Evolutionary conservation across 1,140 invertebrate genomes (phyloP).

Genomic region (Drosophila sproati): DNA sequence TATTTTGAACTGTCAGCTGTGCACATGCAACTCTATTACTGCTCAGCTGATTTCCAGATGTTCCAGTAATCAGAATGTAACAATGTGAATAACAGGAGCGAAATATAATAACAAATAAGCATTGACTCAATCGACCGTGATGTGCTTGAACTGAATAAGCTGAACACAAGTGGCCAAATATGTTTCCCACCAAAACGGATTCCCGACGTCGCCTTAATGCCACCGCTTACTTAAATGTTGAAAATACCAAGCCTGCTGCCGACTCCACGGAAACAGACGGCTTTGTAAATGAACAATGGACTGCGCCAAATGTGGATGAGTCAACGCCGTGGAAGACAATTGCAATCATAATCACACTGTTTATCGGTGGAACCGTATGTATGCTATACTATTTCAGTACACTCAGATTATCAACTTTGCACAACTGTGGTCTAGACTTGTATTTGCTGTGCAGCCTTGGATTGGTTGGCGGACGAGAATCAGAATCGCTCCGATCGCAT

Average conservation of each 20-base stretch:
- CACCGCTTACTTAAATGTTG: constrained; percentile 4
- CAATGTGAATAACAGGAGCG: not conserved
- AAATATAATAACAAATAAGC: not conserved
- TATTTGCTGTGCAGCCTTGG: constrained; percentile 47
- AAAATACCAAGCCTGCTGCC: constrained; percentile 40
- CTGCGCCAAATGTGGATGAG: constrained; percentile 19
- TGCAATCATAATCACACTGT: constrained; percentile 52
- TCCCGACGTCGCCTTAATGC: constrained; percentile 62
- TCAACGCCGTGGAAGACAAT: constrained; percentile 69
- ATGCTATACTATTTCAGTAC: not conserved
- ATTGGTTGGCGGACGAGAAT: constrained; percentile 47
- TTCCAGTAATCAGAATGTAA: not conserved
- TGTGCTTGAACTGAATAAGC: not conserved
- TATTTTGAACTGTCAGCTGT: not conserved
- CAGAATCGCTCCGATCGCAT: constrained; percentile 55
- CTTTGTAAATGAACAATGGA: constrained; percentile 67
- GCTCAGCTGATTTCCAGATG: constrained; percentile 29
- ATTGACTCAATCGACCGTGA: constrained; percentile 16
- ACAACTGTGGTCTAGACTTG: constrained; percentile 41
- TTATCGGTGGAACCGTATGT: constrained; percentile 59
- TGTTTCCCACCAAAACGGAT: constrained; percentile 60
- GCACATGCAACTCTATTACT: constrained; percentile 5
- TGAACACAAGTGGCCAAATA: constrained; percentile 35
- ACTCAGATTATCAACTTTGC: not conserved
- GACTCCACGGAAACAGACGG: constrained; percentile 53